Percentiles rank a stretch among this genome's conserved stretches.
These are phyloP conservation scores for Phymanthus crucifer DNA, from an alignment of 92 coral and sea anemone genomes.

Conservation along the genomic window DNA sequence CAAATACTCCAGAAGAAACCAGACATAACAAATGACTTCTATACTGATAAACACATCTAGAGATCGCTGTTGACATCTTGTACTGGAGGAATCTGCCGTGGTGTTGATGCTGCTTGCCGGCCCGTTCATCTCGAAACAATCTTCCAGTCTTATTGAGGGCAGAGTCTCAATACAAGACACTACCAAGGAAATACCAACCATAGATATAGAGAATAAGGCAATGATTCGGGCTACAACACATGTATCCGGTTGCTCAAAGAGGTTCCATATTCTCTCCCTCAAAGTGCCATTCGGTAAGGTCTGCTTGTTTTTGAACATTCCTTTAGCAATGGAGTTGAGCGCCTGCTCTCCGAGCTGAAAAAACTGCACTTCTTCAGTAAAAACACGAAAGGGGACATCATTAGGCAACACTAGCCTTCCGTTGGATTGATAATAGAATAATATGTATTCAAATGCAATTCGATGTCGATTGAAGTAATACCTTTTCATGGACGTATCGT, in stretches of 20 bases:
- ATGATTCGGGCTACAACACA: conserved; percentile 69
- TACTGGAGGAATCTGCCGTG: conserved; percentile 21
- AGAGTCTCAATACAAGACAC: conserved; percentile 80
- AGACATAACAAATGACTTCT: conserved; percentile 74
- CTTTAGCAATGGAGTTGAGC: conserved; percentile 72
- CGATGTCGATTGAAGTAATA: conserved; percentile 94
- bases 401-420: conserved; percentile 90
- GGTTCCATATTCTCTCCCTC: conserved; percentile 73
- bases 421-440: conserved; percentile 91
- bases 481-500: conserved; percentile 56
- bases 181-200: conserved; percentile 70
- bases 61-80: conserved; percentile 20
- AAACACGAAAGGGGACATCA: conserved; percentile 78
- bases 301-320: conserved; percentile 38
- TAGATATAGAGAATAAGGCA: conserved; percentile 72
- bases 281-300: conserved; percentile 16
- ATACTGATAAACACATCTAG: conserved; percentile 58
- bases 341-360: conserved; percentile 98
- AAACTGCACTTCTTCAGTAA: conserved; percentile 89
- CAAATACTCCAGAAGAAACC: conserved; percentile 86
- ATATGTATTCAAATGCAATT: conserved; percentile 83
- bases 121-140: conserved; percentile 33
- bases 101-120: neutral
- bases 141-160: conserved; percentile 49
- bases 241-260: conserved; percentile 91